Base-by-base conservation (phyloP, 2,113 vertebrate species). In the Scytalopus superciliaris region DNA sequence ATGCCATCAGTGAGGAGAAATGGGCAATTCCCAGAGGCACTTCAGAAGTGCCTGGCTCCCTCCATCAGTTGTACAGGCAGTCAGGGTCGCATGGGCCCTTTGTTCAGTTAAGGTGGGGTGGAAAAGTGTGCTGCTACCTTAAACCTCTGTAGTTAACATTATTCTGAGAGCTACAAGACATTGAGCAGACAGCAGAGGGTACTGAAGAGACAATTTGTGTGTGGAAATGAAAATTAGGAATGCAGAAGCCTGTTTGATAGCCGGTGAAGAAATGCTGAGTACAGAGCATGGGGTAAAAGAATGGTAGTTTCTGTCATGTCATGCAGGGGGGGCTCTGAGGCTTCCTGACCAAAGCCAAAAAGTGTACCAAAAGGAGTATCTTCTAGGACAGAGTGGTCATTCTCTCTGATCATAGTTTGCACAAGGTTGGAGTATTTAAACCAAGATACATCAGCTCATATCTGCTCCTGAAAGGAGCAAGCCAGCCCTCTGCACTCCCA, bases 111-210 rank as follows among this genome's bases (percentile, higher is more conserved):
- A 84, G 80, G 9, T 42, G 47, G 8, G 33, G 24, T 81, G 33
- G 42, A 70, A 90, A 77, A 86, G 57, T 49, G 18, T 35, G 23
- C 21, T 55, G 30, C 49, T 56, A 5, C 23, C 10, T 30, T 76
- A 70, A 92, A 62, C 12, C 57, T 57, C 45, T 92, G 56, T 59
- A 66, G 28, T 31, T 62, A 33, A 55, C 19, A 49, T 45, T 88
- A 14, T 85, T 96, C 63, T 83, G 63, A 59, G 59, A 77, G 47
- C 0, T 12, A 63, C 31, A 22, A 70, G 68, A 45, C 92, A 59
- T 80, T 80, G 44, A 79, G 79, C 2, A 9, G 75, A 79, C 95
- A 95, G 94, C 84, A 96, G 94, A 96, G 93, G 95, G 93, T 95
- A 93, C 72, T 86, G 78, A 85, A 96, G 96, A 96, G 59, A 88